Evolutionary conservation across 2,113 vertebrate genomes (phyloP).

Genomic region (Serilophus lunatus): DNA sequence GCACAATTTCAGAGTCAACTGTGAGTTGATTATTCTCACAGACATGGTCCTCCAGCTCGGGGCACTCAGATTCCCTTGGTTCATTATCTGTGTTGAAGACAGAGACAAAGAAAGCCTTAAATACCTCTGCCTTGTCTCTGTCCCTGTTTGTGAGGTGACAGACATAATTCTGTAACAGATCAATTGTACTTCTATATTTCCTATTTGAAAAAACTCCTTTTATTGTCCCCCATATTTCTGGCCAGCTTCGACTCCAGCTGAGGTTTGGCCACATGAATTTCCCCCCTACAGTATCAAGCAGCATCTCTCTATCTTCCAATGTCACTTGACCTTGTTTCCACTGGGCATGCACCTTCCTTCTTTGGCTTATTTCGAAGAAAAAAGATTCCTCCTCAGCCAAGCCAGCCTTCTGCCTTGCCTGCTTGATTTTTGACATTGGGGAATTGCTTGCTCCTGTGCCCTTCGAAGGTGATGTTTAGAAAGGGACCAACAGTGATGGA

Average conservation of each 20-base stretch:
- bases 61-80: background rate
- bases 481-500: background rate
- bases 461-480: background rate
- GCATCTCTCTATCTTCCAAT: background rate
- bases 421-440: background rate
- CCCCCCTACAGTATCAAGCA: background rate
- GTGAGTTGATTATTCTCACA: background rate
- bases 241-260: background rate
- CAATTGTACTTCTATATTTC: background rate
- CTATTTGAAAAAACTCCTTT: background rate
- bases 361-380: background rate
- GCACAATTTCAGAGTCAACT: background rate
- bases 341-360: background rate
- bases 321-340: background rate
- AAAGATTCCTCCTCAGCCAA: background rate
- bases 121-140: background rate
- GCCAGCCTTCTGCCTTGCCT: background rate
- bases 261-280: background rate
- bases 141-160: background rate
- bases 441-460: background rate
- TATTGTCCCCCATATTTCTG: background rate
- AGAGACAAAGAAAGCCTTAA: background rate
- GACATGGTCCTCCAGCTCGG: background rate
- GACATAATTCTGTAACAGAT: background rate
- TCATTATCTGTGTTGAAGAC: background rate